phyloP scores from a whole-genome alignment of 2,797 vertebrate species.

The Syngnathus rostellatus region DNA sequence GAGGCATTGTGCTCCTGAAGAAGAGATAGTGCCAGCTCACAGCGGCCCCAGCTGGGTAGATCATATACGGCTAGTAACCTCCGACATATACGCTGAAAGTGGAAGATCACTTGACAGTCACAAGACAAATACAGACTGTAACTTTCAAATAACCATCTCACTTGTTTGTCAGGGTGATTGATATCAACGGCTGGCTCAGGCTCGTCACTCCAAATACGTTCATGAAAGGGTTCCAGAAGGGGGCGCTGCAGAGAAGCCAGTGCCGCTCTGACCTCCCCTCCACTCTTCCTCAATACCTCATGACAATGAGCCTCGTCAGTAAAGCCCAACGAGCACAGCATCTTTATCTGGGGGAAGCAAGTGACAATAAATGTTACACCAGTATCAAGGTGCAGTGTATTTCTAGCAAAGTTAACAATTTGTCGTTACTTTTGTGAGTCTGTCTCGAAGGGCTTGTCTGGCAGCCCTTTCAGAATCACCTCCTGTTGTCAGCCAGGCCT shows the following conservation, averaged over 20 bases:
- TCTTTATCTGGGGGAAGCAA: conserved; percentile 63
- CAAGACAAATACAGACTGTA: not conserved
- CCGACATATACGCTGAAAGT: conserved; percentile 71
- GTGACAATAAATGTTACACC: too few species aligned
- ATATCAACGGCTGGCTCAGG: conserved; percentile 69
- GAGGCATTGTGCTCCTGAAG: conserved; percentile 75
- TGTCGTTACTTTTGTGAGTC: conserved; percentile 59
- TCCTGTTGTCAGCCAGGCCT: conserved; percentile 76
- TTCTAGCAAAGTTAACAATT: not conserved
- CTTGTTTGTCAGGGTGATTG: conserved; percentile 77
- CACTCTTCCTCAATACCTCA: conserved; percentile 74
- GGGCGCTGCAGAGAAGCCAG: conserved; percentile 76
- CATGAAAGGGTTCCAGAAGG: conserved; percentile 75
- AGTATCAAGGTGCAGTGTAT: too few species aligned
- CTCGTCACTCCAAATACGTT: conserved; percentile 76
- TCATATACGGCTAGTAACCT: conserved; percentile 76
- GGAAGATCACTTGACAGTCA: not conserved
- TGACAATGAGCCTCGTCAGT: conserved; percentile 63
- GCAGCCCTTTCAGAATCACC: conserved; percentile 75
- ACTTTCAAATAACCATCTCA: conserved; percentile 25
- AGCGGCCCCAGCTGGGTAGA: conserved; percentile 86
- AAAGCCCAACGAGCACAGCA: conserved; percentile 71
- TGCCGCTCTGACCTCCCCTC: conserved; percentile 74
- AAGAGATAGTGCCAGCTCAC: conserved; percentile 77
- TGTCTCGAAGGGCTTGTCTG: conserved; percentile 68